Percentiles rank a stretch among this genome's conserved stretches.
Conservation (phyloP, 2,113 vertebrate genomes). For the Ochotona curzoniae region DNA sequence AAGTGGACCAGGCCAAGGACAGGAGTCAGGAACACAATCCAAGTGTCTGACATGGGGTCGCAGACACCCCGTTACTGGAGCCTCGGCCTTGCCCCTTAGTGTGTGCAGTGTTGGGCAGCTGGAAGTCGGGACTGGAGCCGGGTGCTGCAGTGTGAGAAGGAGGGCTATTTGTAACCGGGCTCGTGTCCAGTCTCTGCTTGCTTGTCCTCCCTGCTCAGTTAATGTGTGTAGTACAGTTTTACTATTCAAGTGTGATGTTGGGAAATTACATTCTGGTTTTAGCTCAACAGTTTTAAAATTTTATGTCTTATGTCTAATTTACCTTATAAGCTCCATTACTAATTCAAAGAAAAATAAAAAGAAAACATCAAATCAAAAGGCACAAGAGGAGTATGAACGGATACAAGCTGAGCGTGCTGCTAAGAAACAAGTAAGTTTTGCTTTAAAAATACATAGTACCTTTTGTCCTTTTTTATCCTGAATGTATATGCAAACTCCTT, state of each 20-base stretch:
- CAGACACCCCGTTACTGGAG: too few species aligned
- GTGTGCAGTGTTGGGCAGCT: too few species aligned
- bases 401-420: slow-evolving; percentile 86
- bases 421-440: slow-evolving; percentile 91
- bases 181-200: neutral
- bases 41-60: too few species aligned
- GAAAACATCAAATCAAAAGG: slow-evolving; percentile 94
- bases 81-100: too few species aligned
- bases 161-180: neutral
- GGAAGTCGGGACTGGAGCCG: too few species aligned
- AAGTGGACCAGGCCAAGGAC: too few species aligned
- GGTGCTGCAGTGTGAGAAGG: too few species aligned
- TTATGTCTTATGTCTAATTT: slow-evolving; percentile 39
- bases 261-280: slow-evolving; percentile 13
- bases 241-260: neutral
- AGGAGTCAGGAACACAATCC: too few species aligned
- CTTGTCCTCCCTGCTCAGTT: neutral
- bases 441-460: neutral
- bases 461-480: neutral
- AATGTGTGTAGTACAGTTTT: slow-evolving; percentile 10
- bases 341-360: slow-evolving; percentile 87
- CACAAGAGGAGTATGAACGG: slow-evolving; percentile 93
- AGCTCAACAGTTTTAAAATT: slow-evolving; percentile 7
- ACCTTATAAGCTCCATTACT: slow-evolving; percentile 83
- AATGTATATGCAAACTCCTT: neutral